Evolutionary conservation across 2,113 vertebrate species (phyloP).

Genomic region (Pelmatolapia mariae): DNA sequence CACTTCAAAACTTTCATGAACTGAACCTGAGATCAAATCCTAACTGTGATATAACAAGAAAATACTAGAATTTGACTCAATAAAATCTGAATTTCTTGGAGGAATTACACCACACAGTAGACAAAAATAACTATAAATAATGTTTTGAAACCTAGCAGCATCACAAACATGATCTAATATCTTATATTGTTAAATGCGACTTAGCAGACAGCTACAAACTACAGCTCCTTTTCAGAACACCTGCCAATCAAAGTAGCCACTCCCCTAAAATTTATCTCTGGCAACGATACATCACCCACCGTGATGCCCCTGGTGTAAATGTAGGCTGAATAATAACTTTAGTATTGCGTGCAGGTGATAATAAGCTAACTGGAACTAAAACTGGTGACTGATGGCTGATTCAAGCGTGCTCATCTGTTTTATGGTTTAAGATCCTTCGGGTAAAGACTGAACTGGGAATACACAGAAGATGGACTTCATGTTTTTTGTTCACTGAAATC

Average conservation of each 20-base stretch:
- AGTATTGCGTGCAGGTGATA: not conserved
- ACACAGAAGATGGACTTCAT: not conserved
- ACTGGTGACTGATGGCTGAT: not conserved
- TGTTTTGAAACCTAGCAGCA: not conserved
- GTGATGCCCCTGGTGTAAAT: not conserved
- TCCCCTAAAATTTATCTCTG: not conserved
- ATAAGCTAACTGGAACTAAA: not conserved
- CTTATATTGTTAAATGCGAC: not conserved
- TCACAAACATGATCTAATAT: not conserved
- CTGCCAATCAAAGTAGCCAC: not conserved
- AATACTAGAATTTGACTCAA: not conserved
- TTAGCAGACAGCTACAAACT: not conserved
- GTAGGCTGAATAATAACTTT: not conserved
- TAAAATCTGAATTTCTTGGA: not conserved
- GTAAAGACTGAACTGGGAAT: not conserved
- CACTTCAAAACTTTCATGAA: not conserved
- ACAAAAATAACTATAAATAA: not conserved
- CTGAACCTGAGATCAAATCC: not conserved
- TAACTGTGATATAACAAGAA: not conserved
- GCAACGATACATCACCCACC: not conserved
- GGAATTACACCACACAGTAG: not conserved
- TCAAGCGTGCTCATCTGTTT: fast-evolving
- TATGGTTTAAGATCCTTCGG: not conserved
- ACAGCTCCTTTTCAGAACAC: not conserved
- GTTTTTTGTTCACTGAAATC: not conserved